Evolutionary conservation across 92 coral and sea anemone genomes (phyloP).

Genomic region (Palythoa grandiflora): DNA sequence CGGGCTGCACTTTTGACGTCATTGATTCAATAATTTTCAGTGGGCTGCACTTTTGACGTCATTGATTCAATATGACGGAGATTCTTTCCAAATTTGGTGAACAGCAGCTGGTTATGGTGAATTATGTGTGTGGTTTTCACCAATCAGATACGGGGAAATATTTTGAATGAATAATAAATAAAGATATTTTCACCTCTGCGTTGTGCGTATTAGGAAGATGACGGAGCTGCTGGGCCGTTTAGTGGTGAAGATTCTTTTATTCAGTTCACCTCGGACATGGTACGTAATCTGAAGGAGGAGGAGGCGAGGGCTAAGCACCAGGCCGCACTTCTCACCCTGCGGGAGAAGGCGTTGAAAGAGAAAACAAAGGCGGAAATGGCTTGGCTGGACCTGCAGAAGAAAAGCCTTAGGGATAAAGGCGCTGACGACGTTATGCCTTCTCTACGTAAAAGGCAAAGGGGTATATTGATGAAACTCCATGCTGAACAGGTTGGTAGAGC

Average conservation of each 20-base stretch:
- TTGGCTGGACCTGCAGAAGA: conserved; percentile 96
- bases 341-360: conserved; percentile 97
- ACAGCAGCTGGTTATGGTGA: no score
- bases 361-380: conserved; percentile 99
- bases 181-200: background rate
- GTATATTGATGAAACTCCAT: conserved; percentile 86
- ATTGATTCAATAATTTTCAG: no score
- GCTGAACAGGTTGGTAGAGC: conserved; percentile 84
- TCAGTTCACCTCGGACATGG: conserved; percentile 97
- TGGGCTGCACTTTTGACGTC: no score
- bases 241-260: conserved; percentile 95
- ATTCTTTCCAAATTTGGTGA: no score
- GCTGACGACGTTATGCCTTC: conserved; percentile 99
- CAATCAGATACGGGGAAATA: no score
- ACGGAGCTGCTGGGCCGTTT: conserved; percentile 73
- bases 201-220: conserved; percentile 33
- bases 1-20: no score
- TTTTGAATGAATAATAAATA: no score
- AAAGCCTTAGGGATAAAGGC: conserved; percentile 90
- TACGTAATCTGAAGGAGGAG: conserved; percentile 91
- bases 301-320: conserved; percentile 95
- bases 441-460: conserved; percentile 90
- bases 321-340: conserved; percentile 91
- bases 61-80: no score
- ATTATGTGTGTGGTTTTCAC: no score